A percentile compares a stretch with the other conserved stretches of the same genome.
These are phyloP conservation scores for Drosophila trichaetosa DNA, from an alignment of 2,888 invertebrate species.

Conservation along the genomic window DNA sequence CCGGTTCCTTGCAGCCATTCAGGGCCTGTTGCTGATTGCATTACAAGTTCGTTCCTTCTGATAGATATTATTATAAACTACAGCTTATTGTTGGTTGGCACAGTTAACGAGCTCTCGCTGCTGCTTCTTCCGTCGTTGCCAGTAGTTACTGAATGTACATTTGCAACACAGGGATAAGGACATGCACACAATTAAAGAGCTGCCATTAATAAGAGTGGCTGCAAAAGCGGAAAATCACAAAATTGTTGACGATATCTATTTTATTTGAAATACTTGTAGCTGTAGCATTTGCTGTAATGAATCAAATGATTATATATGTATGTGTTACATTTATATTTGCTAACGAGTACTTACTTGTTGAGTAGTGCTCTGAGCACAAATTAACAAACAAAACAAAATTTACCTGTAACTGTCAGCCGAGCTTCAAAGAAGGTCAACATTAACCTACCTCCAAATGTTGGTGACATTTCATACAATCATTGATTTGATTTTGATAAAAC, in stretches of 20 bases:
- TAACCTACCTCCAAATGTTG: not conserved
- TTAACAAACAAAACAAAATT: not conserved
- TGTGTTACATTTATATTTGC: not conserved
- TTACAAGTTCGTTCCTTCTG: conserved; percentile 42
- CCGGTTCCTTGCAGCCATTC: conserved; percentile 7
- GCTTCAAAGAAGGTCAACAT: not conserved
- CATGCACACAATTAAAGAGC: conserved; percentile 21
- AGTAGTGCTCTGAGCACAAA: not conserved
- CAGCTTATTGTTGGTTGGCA: conserved; percentile 43
- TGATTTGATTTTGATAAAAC: not conserved
- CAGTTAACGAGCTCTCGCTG: conserved; percentile 23
- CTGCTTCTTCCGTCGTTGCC: not conserved
- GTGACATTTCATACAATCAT: not conserved
- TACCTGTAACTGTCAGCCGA: not conserved
- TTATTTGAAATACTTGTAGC: conserved; percentile 2
- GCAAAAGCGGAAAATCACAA: not conserved
- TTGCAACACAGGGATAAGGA: conserved; percentile 3
- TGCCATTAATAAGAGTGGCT: not conserved
- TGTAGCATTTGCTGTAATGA: not conserved
- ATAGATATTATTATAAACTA: conserved; percentile 56
- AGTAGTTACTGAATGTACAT: not conserved
- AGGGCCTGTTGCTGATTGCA: conserved; percentile 56
- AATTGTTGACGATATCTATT: conserved; percentile 9
- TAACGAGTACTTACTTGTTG: not conserved
- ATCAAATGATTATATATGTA: not conserved